phyloP scores from a whole-genome alignment of 2,113 vertebrate genomes.

The Lasiurus cinereus region DNA sequence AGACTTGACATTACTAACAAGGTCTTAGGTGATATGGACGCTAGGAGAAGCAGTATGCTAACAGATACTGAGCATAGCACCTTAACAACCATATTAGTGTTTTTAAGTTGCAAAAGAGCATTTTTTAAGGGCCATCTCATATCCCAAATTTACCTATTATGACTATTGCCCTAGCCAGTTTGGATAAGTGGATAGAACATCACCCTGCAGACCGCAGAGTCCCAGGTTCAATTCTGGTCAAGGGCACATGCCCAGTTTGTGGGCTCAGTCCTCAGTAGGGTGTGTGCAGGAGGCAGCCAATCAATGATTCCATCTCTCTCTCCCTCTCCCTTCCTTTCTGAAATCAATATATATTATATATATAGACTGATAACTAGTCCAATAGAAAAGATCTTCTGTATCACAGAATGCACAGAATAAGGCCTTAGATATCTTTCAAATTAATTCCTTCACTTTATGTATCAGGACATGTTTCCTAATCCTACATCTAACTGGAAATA shows the following conservation, averaged over 20 bases:
- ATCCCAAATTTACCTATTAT: not conserved
- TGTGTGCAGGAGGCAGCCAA: too few species aligned
- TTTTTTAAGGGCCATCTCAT: not conserved
- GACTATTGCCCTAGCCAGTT: not conserved
- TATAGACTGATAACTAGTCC: not conserved
- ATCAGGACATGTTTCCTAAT: not conserved
- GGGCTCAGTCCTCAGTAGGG: too few species aligned
- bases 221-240: too few species aligned
- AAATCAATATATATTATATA: too few species aligned
- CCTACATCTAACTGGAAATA: not conserved
- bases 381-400: not conserved
- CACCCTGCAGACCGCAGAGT: too few species aligned
- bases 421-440: not conserved
- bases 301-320: too few species aligned
- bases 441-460: not conserved
- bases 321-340: too few species aligned
- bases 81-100: not conserved
- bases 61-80: not conserved
- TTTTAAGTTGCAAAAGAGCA: not conserved
- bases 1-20: not conserved
- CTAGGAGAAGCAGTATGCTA: accelerated
- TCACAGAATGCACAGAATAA: not conserved
- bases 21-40: not conserved
- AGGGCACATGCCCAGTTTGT: too few species aligned
- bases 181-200: too few species aligned